These are phyloP conservation scores for Nannobrachium achirus DNA, from an alignment of 2,113 vertebrate species.

Conservation along the genomic window DNA sequence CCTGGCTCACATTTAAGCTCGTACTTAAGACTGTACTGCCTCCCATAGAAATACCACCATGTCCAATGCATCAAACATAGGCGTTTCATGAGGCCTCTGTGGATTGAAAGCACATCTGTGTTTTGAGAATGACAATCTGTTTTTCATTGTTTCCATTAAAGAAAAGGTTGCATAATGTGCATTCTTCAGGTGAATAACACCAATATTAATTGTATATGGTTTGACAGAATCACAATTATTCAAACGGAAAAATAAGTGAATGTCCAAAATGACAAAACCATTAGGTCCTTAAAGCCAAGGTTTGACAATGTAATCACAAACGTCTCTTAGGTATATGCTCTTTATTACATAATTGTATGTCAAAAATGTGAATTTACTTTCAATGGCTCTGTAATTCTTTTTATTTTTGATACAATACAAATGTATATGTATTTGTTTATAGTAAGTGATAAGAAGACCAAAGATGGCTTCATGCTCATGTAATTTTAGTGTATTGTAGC, in stretches of 20 bases:
- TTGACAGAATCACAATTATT: constrained; percentile 36
- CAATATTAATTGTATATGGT: constrained; percentile 22
- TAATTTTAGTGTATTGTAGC: constrained; percentile 72
- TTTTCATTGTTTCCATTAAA: constrained; percentile 43
- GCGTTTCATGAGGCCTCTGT: constrained; percentile 40
- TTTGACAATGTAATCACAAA: constrained; percentile 60
- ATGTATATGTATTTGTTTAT: constrained; percentile 82
- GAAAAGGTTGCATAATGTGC: constrained; percentile 36
- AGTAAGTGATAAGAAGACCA: constrained; percentile 80
- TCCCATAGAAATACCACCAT: constrained; percentile 19
- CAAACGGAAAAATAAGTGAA: constrained; percentile 41
- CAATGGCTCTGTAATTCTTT: constrained; percentile 82
- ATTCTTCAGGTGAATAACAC: constrained; percentile 32
- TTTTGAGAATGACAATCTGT: constrained; percentile 69
- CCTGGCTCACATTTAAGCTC: constrained; percentile 24
- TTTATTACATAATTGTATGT: constrained; percentile 74
- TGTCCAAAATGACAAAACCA: constrained; percentile 64
- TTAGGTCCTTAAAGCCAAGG: constrained; percentile 66
- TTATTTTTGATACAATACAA: constrained; percentile 85
- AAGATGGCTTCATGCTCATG: constrained; percentile 79
- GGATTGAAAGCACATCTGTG: constrained; percentile 65
- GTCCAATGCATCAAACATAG: constrained; percentile 20
- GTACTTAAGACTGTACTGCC: constrained; percentile 8
- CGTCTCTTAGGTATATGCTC: constrained; percentile 71
- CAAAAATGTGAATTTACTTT: constrained; percentile 82